These are phyloP conservation scores for Chaetops frenatus DNA, from an alignment of 2,113 vertebrate genomes.

Conservation along the genomic window DNA sequence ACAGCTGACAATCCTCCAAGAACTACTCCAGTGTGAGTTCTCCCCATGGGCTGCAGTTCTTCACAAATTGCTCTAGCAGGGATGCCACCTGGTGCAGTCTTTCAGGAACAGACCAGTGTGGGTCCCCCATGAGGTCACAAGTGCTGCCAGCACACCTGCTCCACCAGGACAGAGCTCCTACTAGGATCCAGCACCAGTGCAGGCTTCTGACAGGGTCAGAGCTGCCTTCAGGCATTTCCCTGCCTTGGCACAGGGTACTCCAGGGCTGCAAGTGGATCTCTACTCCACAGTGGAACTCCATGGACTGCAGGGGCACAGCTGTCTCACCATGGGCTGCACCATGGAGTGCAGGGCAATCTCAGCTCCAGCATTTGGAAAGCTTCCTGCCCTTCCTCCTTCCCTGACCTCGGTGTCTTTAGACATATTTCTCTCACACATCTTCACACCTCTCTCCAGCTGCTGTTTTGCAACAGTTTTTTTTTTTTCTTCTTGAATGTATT, in stretches of 20 bases:
- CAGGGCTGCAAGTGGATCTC: neutral
- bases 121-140: neutral
- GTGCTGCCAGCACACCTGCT: neutral
- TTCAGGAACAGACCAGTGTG: neutral
- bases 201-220: neutral
- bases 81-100: neutral
- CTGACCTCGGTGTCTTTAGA: neutral
- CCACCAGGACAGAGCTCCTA: neutral
- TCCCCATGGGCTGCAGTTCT: neutral
- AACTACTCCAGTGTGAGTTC: neutral
- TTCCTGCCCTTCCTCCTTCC: neutral
- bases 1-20: neutral
- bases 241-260: neutral
- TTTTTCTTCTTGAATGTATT: neutral
- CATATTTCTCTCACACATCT: neutral
- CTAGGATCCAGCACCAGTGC: too few relatives aligned
- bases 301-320: too few relatives aligned
- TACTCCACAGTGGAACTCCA: rapidly evolving
- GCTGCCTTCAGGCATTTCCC: neutral
- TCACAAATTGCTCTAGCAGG: neutral
- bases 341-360: neutral
- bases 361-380: rapidly evolving
- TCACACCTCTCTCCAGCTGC: neutral
- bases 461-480: neutral
- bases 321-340: too few relatives aligned